Base-by-base conservation (phyloP, 2,888 invertebrate genomes). In the Dynastes grantii region DNA sequence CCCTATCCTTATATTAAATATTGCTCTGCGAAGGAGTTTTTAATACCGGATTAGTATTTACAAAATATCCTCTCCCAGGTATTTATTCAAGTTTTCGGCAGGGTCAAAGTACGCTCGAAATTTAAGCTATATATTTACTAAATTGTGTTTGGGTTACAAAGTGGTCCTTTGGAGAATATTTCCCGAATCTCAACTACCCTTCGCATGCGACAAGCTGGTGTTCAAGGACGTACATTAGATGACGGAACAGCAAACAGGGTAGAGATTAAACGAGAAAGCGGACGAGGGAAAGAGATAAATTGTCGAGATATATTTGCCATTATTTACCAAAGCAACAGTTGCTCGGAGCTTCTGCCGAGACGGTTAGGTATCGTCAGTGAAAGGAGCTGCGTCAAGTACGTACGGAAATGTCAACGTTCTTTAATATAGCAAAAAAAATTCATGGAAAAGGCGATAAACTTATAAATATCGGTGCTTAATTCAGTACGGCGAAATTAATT, bases 271-370 rank as follows among this genome's bases (percentile, higher is more conserved):
- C 11, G 61, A 40, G 45, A 22, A 13, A 9, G 37, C 4, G 40
- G 16, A 9, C 37, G 40, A 3, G 45, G 13, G 22, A 61, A 61
- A 16, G 61, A 58, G 40, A 61, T 61, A 73, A 73, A 73, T 73
- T 49, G 68, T 68, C 29, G 27, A 49, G 68, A 22, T 49, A 49
- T 27, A 27, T 68, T 51, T 51, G 22, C 45, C 22, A 68, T 68
- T 68, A 68, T 68, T 68, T 68, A 9, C 51, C 6, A 49, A 68
- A 22, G 68, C 68, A 68, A 68, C 68, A 49, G 68, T 68, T 49
- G 49, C 68, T 27, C 22, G 9, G 22, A 16, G 22, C 16, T 45
- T 9, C 45, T 45, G 45, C 45, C 2, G 68, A 11, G 2, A 68
- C 29, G 2, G 6, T 55, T 6, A 27, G 27, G 22, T 61, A 11